A percentile compares a stretch with the other conserved stretches of the same genome.
These are phyloP conservation scores for Sebastes melanostomus DNA, from an alignment of 2,797 vertebrate species.

Conservation along the genomic window DNA sequence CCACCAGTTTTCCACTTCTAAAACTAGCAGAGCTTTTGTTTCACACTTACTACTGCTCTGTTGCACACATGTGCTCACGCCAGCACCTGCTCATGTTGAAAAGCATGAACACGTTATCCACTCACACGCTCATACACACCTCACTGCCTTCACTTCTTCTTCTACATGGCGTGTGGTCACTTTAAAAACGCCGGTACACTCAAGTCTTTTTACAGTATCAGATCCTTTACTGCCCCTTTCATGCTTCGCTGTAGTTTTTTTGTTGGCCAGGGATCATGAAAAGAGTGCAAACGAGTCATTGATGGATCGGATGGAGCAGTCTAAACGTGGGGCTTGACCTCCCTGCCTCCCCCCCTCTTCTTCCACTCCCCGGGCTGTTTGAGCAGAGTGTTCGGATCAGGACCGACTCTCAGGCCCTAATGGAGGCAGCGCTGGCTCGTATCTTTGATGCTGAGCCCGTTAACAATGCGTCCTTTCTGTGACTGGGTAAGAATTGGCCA, in stretches of 20 bases:
- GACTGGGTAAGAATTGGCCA: constrained; percentile 78
- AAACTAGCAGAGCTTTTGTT: constrained; percentile 5
- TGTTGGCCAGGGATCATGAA: constrained; percentile 52
- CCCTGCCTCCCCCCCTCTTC: constrained; percentile 25
- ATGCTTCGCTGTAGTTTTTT: constrained; percentile 11
- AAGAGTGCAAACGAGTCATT: constrained; percentile 77
- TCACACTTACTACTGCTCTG: not conserved
- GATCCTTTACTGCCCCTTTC: constrained; percentile 55
- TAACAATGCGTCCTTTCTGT: constrained; percentile 82
- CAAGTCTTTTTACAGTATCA: constrained; percentile 53
- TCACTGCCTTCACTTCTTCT: not conserved
- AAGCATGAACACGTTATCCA: constrained; percentile 2
- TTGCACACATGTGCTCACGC: not conserved
- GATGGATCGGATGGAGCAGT: constrained; percentile 72
- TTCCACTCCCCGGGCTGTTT: constrained; percentile 59
- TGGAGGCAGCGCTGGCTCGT: constrained; percentile 62
- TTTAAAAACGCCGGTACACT: constrained; percentile 30
- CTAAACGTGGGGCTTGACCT: constrained; percentile 65
- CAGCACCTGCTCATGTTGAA: constrained; percentile 9
- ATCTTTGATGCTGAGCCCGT: constrained; percentile 76
- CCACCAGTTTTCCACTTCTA: not conserved
- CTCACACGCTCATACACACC: not conserved
- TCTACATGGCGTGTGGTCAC: not conserved
- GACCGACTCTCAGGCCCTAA: constrained; percentile 67
- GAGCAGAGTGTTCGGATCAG: constrained; percentile 67